Evolutionary conservation across 1,140 invertebrate genomes (phyloP), one percentile per base, ranked within the genome.

Genomic region (Glossosoma conforme): DNA sequence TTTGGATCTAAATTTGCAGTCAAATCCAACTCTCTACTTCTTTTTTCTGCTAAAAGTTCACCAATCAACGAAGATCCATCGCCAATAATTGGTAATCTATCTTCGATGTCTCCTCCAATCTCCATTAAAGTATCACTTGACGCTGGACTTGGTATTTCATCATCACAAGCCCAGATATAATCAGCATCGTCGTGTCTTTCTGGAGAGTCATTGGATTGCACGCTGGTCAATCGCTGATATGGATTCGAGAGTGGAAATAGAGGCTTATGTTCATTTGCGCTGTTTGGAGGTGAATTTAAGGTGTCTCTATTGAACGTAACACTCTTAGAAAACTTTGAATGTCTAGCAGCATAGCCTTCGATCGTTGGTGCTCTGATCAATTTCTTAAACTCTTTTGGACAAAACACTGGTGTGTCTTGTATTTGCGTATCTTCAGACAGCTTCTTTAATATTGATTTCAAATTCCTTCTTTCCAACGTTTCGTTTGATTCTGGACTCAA

Each of bases 291-390:
- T 60, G 86, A 89, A 54, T 84, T 84, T 61, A 91, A 74, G 47
- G 87, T 90, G 65, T 87, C 84, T 52, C 87, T 77, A 67, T 91
- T 87, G 71, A 91, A 91, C 42, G 89, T 91, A 41, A 91, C 87
- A 69, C 88, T 90, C 76, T 92, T 92, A 25, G 86, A 80, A 63
- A 92, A 80, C 66, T 91, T 92, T 47, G 86, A 86, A 68, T 91
- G 88, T 63, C 89, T 76, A 22, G 87, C 88, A 17, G 86, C 89
- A 68, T 90, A 92, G 35, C 89, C 90, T 73, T 89, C 85, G 49
- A 91, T 76, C 33, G 89, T 91, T 38, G 85, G 89, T 24, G 87
- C 86, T 60, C 82, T 70, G 72, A 89, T 85, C 24, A 89, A 66
- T 59, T 75, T 82, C 52, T 68, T 76, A 28, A 85, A 70, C 62